Conservation (phyloP, 2,888 invertebrate species). For the Acleris holmiana region DNA sequence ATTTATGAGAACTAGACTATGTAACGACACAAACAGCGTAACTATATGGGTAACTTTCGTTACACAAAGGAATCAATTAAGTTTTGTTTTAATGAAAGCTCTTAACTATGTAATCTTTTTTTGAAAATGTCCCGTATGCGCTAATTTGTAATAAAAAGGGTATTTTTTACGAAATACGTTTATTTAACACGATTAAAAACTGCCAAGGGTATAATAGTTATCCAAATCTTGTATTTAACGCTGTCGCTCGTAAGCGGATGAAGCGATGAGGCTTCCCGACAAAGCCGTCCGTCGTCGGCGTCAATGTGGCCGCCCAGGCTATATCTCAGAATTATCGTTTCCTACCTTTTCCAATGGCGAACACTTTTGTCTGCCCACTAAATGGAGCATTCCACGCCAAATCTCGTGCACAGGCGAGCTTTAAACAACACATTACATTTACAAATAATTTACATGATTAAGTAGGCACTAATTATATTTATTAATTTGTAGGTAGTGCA, state of each 20-base stretch:
- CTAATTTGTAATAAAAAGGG: neutral
- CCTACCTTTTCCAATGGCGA: neutral
- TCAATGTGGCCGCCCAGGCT: constrained; percentile 34
- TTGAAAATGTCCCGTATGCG: too few species aligned
- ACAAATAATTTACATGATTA: neutral
- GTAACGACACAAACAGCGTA: too few species aligned
- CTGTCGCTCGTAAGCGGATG: constrained; percentile 49
- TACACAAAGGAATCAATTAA: too few species aligned
- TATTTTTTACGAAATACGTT: neutral
- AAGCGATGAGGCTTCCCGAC: constrained; percentile 48
- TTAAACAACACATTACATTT: constrained; percentile 8
- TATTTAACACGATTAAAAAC: neutral
- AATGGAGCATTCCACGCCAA: neutral
- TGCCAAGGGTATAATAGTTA: constrained; percentile 45
- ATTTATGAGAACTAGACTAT: too few species aligned
- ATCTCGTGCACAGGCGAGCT: neutral
- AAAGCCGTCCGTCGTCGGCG: constrained; percentile 40
- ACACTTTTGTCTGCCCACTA: neutral
- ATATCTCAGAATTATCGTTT: neutral
- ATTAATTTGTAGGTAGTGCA: constrained; percentile 19
- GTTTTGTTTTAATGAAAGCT: too few species aligned
- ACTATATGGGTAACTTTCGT: too few species aligned
- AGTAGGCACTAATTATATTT: neutral
- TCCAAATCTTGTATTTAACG: constrained; percentile 47
- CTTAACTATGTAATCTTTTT: too few species aligned